Evolutionary conservation across 2,888 invertebrate species (phyloP).

Genomic region (Apantesis nais): DNA sequence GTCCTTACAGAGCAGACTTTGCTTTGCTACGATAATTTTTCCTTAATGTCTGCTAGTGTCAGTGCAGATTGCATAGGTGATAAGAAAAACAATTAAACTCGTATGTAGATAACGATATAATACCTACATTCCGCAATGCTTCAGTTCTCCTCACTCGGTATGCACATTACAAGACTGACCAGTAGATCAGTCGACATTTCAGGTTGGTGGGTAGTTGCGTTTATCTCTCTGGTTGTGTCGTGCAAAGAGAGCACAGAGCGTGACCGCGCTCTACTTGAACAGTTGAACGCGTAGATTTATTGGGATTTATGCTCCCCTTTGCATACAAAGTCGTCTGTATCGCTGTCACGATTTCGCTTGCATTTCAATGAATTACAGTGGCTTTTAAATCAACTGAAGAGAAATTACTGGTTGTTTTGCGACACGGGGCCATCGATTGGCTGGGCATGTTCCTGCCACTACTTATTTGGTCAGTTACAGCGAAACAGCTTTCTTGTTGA

Average conservation of each 20-base stretch:
- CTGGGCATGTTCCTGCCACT: slow-evolving; percentile 38
- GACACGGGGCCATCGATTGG: slow-evolving; percentile 40
- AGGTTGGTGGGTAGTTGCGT: slow-evolving; percentile 52
- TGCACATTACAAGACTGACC: slow-evolving; percentile 50
- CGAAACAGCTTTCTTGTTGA: slow-evolving; percentile 52
- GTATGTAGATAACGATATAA: slow-evolving; percentile 15
- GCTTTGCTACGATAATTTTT: not conserved
- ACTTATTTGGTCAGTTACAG: slow-evolving; percentile 51
- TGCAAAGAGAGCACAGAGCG: slow-evolving; percentile 48
- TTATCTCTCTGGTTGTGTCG: slow-evolving; percentile 25
- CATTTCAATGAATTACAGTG: slow-evolving; percentile 50
- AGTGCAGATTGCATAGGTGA: not conserved
- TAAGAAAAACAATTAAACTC: slow-evolving; percentile 15
- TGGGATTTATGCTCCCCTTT: slow-evolving; percentile 51
- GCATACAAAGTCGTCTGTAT: slow-evolving; percentile 47
- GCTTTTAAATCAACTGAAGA: slow-evolving; percentile 35
- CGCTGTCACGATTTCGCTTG: slow-evolving; percentile 54
- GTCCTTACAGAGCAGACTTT: not conserved
- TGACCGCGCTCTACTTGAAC: slow-evolving; percentile 46
- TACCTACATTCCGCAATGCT: not conserved
- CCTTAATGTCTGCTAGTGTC: not conserved
- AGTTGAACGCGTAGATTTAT: slow-evolving; percentile 35
- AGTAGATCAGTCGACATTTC: slow-evolving; percentile 49
- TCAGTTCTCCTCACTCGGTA: slow-evolving; percentile 24
- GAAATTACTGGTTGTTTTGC: slow-evolving; percentile 42